Conservation (phyloP, 2,797 vertebrate genomes). For the Microchirus variegatus region DNA sequence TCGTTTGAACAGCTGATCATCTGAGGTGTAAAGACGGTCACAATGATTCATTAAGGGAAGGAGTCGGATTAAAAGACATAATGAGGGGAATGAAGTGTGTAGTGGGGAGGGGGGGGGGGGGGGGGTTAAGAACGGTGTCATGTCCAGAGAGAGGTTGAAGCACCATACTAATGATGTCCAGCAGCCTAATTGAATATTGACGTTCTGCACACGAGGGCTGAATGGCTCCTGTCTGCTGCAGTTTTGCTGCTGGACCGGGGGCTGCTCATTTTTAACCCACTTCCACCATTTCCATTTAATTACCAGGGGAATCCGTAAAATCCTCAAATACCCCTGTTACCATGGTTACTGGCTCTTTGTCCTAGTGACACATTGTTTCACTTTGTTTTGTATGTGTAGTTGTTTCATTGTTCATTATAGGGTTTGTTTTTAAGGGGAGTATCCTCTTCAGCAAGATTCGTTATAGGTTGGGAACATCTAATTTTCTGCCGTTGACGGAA, state of each 20-base stretch:
- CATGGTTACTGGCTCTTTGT: conserved; percentile 49
- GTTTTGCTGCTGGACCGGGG: conserved; percentile 24
- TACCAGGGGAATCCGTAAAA: conserved; percentile 7
- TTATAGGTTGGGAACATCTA: background rate
- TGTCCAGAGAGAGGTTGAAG: conserved; percentile 51
- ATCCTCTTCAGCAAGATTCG: background rate
- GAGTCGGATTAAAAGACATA: conserved; percentile 18
- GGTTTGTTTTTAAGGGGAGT: background rate
- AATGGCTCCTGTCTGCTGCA: conserved; percentile 68
- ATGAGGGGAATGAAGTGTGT: conserved; percentile 26
- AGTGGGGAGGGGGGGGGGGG: conserved; percentile 10
- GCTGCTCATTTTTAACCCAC: conserved; percentile 52
- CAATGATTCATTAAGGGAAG: conserved; percentile 35
- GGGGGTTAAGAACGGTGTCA: conserved; percentile 67
- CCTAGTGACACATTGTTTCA: conserved; percentile 21
- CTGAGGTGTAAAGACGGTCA: conserved; percentile 18
- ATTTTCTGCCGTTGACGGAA: background rate
- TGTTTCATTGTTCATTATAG: conserved; percentile 2
- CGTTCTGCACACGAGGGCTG: conserved; percentile 68
- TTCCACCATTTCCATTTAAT: conserved; percentile 36
- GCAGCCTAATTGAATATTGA: conserved; percentile 82
- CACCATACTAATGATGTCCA: conserved; percentile 72
- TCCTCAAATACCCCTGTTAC: conserved; percentile 55
- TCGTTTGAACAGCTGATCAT: conserved; percentile 7
- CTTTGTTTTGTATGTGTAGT: background rate